Percentiles rank a stretch among this genome's conserved stretches.
Evolutionary conservation across 2,797 vertebrate genomes (phyloP).

Genomic region (Epinephelus coioides): DNA sequence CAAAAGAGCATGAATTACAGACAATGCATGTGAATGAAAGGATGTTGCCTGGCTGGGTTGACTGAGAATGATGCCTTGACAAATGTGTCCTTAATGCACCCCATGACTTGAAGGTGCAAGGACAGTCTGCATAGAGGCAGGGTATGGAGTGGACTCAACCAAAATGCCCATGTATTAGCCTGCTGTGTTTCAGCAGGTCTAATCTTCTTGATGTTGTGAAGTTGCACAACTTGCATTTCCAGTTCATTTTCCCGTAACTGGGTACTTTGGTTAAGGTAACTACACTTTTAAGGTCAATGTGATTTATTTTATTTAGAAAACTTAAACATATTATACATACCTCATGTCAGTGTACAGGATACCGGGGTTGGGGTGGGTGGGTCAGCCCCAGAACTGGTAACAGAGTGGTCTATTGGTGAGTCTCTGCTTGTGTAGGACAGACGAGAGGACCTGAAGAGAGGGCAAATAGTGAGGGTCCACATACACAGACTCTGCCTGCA

Average conservation of each 20-base stretch:
- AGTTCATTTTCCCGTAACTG: not conserved
- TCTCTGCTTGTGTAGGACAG: too few relatives aligned
- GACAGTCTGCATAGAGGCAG: not conserved
- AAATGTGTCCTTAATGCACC: constrained; percentile 26
- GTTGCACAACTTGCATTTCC: not conserved
- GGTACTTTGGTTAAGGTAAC: too few relatives aligned
- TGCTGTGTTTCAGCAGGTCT: not conserved
- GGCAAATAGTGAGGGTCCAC: not conserved
- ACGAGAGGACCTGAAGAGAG: too few relatives aligned
- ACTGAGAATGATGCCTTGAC: not conserved
- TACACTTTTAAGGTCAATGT: too few relatives aligned
- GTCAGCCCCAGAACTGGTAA: too few relatives aligned
- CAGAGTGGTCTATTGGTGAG: too few relatives aligned
- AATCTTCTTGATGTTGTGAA: not conserved
- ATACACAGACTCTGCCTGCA: not conserved
- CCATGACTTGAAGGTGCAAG: constrained; percentile 8
- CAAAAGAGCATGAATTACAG: constrained; percentile 15
- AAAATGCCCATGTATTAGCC: constrained; percentile 5
- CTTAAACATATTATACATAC: too few relatives aligned
- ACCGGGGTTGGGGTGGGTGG: too few relatives aligned
- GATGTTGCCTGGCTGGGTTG: not conserved
- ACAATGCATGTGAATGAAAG: constrained; percentile 2
- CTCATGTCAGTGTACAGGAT: too few relatives aligned
- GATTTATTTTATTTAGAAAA: too few relatives aligned
- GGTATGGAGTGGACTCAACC: constrained; percentile 4